Evolutionary conservation across 2,888 invertebrate genomes (phyloP), one percentile per base, ranked within the genome.

Genomic region (Dione juno): DNA sequence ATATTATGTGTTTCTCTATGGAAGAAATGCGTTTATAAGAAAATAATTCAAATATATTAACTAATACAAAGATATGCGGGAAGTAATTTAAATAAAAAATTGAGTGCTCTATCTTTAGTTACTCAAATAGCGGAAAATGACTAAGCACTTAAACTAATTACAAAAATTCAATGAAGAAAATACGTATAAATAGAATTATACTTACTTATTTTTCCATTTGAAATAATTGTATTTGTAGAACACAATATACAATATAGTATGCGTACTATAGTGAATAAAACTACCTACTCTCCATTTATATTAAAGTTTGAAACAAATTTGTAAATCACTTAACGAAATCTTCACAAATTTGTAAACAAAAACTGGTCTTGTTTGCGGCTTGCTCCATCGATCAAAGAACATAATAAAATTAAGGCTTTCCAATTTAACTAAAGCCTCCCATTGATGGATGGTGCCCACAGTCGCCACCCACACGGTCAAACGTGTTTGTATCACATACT

Each of bases 351-450:
- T 65, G 40, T 61, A 37, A 21, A 54, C 50, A 52, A 64, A 64
- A 64, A 65, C 53, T 61, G 57, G 41, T 16, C 67, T 21, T 53
- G 71, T 68, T 69, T 63, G 67, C 59, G 35, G 53, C 45, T 45
- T 52, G 61, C 50, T 52, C 69, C 76, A 80, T 80, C 79, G 76
- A 79, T 79, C 79, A 80, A 76, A 77, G 71, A 72, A 73, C 70
- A 71, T 79, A 79, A 80, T 77, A 77, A 76, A 79, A 78, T 79
- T 76, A 72, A 67, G 65, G 74, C 71, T 79, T 79, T 72, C 73
- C 78, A 77, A 80, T 79, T 80, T 78, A 79, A 75, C 75, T 75
- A 77, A 74, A 74, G 72, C 67, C 64, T n/a, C 48, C 65, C 65
- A 71, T 73, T 77, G 79, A 79, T 80, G 75, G 80, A 79, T 79